These are phyloP conservation scores for Pachyseris speciosa DNA, from an alignment of 64 coral and sea anemone species.

Conservation along the genomic window DNA sequence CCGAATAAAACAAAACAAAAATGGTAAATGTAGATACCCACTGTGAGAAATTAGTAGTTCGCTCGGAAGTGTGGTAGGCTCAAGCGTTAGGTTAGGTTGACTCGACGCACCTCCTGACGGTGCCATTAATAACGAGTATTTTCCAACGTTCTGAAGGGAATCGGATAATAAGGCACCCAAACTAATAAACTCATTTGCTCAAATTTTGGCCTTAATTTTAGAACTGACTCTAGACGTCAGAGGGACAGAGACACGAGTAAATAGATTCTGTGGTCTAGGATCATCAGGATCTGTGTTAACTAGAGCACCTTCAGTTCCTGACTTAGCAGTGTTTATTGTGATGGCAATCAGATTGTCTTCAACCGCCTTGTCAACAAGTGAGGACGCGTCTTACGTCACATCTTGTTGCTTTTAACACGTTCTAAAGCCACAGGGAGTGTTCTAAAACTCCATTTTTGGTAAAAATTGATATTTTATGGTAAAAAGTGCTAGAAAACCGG, in stretches of 20 bases:
- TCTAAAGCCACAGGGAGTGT: too few species aligned
- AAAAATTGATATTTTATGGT: too few species aligned
- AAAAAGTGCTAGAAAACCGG: too few species aligned
- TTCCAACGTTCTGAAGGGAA: not conserved
- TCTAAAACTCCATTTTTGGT: too few species aligned
- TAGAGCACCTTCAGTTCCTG: too few species aligned
- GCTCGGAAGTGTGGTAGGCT: constrained; percentile 2
- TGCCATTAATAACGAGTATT: not conserved
- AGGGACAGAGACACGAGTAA: constrained; percentile 28
- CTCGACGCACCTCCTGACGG: not conserved
- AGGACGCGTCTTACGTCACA: not conserved
- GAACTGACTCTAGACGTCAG: not conserved
- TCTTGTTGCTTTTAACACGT: too few species aligned
- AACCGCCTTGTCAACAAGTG: not conserved
- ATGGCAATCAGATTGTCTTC: not conserved
- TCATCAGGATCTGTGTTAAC: not conserved
- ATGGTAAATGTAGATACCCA: constrained; percentile 46
- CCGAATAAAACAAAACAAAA: constrained; percentile 41
- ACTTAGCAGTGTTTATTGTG: not conserved
- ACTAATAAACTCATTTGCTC: constrained; percentile 23
- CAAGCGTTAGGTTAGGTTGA: not conserved
- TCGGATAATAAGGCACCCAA: not conserved
- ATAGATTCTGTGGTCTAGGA: not conserved
- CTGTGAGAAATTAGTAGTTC: not conserved
- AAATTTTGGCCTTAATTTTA: constrained; percentile 55